phyloP scores from a whole-genome alignment of 2,797 vertebrate species.

The Sarcophilus harrisii region DNA sequence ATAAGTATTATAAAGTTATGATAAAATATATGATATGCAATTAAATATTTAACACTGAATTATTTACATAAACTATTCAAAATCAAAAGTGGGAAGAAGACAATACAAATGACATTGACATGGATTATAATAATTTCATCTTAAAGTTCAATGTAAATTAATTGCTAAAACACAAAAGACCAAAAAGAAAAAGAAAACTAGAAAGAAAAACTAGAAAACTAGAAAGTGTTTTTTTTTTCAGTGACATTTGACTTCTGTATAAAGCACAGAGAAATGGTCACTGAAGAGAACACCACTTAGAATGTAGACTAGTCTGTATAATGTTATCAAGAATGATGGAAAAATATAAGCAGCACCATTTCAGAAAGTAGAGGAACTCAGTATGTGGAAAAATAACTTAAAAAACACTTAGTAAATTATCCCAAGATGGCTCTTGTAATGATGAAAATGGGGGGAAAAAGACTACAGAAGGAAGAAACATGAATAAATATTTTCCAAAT shows the following conservation, averaged over 20 bases:
- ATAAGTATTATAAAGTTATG: neutral
- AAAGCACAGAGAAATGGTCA: neutral
- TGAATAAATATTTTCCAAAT: neutral
- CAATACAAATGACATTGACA: neutral
- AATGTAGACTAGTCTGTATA: neutral
- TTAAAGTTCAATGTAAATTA: neutral
- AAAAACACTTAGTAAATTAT: neutral
- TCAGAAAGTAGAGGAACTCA: neutral
- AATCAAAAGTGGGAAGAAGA: neutral
- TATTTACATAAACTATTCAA: neutral
- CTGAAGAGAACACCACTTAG: neutral
- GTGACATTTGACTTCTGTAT: neutral
- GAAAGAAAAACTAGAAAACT: neutral
- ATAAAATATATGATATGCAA: neutral
- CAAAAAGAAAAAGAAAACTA: neutral
- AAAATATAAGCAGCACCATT: neutral
- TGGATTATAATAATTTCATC: neutral
- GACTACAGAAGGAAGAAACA: neutral
- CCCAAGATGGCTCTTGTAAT: neutral
- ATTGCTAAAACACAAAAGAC: neutral
- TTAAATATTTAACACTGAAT: neutral
- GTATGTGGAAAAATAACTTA: neutral
- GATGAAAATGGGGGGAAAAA: neutral
- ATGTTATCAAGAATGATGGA: neutral
- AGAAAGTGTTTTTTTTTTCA: too few relatives aligned